Evolutionary conservation across 2,797 vertebrate species (phyloP).

Genomic region (Thaleichthys pacificus): DNA sequence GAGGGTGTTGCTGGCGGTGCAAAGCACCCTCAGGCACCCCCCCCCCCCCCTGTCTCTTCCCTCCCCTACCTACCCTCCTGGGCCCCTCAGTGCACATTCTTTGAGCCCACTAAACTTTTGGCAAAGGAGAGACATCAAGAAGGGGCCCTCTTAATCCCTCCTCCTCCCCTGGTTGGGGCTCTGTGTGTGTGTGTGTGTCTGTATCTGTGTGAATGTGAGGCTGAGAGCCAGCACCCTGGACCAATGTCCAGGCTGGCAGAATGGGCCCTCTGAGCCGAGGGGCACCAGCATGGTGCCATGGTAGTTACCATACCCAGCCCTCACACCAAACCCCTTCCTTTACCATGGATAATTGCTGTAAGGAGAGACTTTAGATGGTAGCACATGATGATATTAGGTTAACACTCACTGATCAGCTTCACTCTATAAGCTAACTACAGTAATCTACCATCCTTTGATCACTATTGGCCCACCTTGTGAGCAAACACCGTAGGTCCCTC

Average conservation of each 20-base stretch:
- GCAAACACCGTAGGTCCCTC: too few species aligned
- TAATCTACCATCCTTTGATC: background rate
- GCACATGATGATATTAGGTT: background rate
- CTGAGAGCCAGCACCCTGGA: constrained; percentile 5
- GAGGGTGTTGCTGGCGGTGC: constrained; percentile 64
- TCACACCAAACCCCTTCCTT: background rate
- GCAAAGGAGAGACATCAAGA: constrained; percentile 28
- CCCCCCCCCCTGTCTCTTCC: constrained; percentile 22
- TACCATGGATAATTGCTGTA: background rate
- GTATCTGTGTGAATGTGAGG: constrained; percentile 15
- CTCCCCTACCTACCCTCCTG: constrained; percentile 24
- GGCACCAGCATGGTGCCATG: background rate
- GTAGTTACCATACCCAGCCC: background rate
- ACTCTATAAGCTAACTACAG: background rate
- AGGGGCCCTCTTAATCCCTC: background rate
- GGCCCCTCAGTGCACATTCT: constrained; percentile 42
- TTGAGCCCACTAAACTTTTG: constrained; percentile 62
- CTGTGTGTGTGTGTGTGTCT: constrained; percentile 23
- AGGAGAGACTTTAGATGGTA: background rate
- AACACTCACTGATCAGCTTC: background rate
- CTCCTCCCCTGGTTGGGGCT: constrained; percentile 35
- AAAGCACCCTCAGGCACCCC: constrained; percentile 57
- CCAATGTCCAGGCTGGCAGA: background rate
- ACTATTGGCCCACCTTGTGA: too few species aligned
- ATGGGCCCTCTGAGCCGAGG: background rate